These are phyloP conservation scores for Acyrthosiphon pisum DNA, from an alignment of 1,140 invertebrate genomes.

Conservation along the genomic window DNA sequence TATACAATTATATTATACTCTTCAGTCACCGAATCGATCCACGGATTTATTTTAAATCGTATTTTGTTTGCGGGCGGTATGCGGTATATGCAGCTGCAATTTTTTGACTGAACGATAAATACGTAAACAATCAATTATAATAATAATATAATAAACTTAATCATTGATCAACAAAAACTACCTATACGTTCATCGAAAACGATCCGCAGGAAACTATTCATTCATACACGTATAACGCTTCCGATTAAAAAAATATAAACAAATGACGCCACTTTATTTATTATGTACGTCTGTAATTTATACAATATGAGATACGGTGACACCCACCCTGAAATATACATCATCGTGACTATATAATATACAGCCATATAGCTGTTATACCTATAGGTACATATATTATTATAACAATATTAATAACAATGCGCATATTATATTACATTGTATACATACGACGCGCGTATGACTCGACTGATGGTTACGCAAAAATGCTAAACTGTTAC, in stretches of 20 bases:
- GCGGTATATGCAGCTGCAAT: not conserved
- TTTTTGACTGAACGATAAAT: not conserved
- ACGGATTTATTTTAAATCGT: not conserved
- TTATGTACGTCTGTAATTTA: not conserved
- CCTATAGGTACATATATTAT: not conserved
- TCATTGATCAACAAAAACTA: not conserved
- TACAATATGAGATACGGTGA: not conserved
- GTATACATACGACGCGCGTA: not conserved
- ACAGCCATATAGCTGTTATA: not conserved
- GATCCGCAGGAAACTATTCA: not conserved
- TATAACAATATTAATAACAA: not conserved
- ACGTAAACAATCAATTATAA: not conserved
- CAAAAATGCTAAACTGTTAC: not conserved
- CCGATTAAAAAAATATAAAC: not conserved
- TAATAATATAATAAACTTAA: not conserved
- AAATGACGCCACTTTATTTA: not conserved
- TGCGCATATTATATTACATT: not conserved
- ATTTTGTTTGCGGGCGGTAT: not conserved
- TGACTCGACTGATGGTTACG: conserved; percentile 14
- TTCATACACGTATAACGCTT: not conserved
- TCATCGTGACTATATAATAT: not conserved
- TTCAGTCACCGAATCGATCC: not conserved
- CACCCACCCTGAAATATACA: not conserved
- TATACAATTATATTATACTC: too few species aligned
- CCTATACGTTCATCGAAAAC: not conserved